phyloP scores from a whole-genome alignment of 2,113 vertebrate species.

The Neoarius graeffei region DNA sequence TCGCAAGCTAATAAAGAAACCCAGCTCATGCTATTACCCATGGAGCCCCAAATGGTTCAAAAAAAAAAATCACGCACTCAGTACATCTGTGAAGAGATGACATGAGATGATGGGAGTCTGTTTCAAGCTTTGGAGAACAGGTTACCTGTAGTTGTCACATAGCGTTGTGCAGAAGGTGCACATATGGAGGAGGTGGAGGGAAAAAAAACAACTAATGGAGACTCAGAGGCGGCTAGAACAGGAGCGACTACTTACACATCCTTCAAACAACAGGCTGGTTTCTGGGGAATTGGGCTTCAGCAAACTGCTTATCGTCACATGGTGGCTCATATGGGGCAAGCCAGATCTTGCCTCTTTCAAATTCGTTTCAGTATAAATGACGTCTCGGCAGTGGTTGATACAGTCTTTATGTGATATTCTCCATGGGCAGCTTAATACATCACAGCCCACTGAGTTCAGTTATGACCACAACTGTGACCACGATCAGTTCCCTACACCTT shows the following conservation, averaged over 20 bases:
- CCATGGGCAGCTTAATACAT: slow-evolving; percentile 88
- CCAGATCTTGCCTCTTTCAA: slow-evolving; percentile 70
- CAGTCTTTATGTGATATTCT: slow-evolving; percentile 76
- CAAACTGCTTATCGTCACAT: slow-evolving; percentile 85
- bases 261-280: slow-evolving; percentile 87
- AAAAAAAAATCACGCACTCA: neutral
- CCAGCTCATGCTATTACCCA: neutral
- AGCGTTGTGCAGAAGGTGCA: neutral
- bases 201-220: slow-evolving; percentile 82
- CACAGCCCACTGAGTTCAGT: slow-evolving; percentile 94
- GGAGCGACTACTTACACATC: slow-evolving; percentile 85
- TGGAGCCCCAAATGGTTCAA: neutral
- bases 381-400: too few relatives aligned
- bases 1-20: neutral
- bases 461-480: slow-evolving; percentile 88
- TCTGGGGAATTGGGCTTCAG: slow-evolving; percentile 88
- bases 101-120: neutral
- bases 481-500: slow-evolving; percentile 88
- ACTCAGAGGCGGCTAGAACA: slow-evolving; percentile 89
- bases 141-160: neutral
- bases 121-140: neutral
- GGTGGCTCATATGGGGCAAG: slow-evolving; percentile 77
- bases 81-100: neutral
- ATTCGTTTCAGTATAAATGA: slow-evolving; percentile 76
- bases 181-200: neutral